Percentiles rank a stretch among this genome's conserved stretches.
Conservation (phyloP, 2,888 invertebrate genomes). For the Dicroscelio sp. region DNA sequence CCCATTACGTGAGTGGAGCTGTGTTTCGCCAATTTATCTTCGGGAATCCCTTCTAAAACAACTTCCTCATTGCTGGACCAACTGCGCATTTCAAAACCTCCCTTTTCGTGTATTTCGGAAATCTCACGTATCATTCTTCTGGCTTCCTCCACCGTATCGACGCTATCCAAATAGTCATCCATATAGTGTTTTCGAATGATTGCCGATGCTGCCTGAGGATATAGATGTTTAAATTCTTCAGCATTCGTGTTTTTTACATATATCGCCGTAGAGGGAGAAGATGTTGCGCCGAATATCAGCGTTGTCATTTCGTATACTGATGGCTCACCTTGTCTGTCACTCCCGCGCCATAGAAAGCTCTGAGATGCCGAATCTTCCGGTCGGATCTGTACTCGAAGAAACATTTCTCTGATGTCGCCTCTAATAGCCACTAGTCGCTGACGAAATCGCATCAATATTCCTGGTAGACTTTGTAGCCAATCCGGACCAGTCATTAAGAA, state of each 20-base stretch:
- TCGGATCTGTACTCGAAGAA: slow-evolving; percentile 28
- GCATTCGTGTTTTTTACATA: background rate
- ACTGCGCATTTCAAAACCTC: background rate
- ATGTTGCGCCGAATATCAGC: background rate
- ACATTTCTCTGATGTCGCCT: slow-evolving; percentile 89
- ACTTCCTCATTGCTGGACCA: too few relatives aligned
- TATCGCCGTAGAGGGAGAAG: background rate
- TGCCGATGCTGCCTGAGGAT: background rate
- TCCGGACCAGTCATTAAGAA: background rate
- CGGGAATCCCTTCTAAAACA: too few relatives aligned
- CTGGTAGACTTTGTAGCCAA: slow-evolving; percentile 86
- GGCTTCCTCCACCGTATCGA: background rate
- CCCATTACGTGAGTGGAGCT: too few relatives aligned
- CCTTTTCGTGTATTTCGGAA: background rate
- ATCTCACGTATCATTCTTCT: background rate
- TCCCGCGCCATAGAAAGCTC: background rate
- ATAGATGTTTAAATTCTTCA: background rate
- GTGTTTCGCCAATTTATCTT: too few relatives aligned
- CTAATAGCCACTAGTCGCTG: slow-evolving; percentile 87
- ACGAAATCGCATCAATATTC: slow-evolving; percentile 89
- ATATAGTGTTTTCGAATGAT: background rate
- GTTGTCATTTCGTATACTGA: background rate
- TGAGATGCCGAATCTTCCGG: background rate
- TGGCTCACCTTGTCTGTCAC: background rate
- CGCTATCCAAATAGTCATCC: background rate